Base-by-base conservation (phyloP, 2,113 vertebrate species). In the Muscicapa adusta region DNA sequence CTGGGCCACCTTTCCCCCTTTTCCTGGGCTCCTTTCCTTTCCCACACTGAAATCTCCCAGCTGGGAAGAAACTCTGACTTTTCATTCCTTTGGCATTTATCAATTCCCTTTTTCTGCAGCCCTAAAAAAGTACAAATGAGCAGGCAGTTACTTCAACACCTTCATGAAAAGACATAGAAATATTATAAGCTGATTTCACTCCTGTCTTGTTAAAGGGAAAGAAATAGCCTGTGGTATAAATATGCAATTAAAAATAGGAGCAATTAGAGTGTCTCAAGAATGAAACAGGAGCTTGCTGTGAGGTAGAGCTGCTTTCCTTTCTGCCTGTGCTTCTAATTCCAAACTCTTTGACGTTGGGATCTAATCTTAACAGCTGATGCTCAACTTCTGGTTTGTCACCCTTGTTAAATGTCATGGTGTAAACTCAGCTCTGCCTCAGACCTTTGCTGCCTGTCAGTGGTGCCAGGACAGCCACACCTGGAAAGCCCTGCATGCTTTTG, bases 221-320 rank as follows among this genome's bases (percentile, higher is more conserved):
- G 56, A 94, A 92, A 85, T 48, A 79, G 34, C 40, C 42, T 31
- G 51, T 36, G 48, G 18, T 78, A 85, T 78, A 93, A 91, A 91
- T 87, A 81, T 6, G 11, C 47, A 91, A 89, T 94, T 95, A 75
- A 89, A 96, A 96, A 86, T 74, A 94, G 87, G 13, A 76, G 80
- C 76, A 87, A 87, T 89, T 94, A 91, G 47, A 63, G 36, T 10
- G 5, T 80, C 51, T 88, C 42, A 57, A 73, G 60, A 96, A 43
- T 6, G 4, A 86, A 73, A 86, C 18, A 77, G 50, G 60, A 94
- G 57, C 89, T 76, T 86, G 60, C 80, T 86, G 65, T 80, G 73
- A 91, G 72, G 84, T 86, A 67, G 58, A 91, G 56, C 60, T 84
- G 36, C 31, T 63, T 84, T 94, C 33, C 47, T 33, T 89, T 86